Percentiles rank a stretch among this genome's conserved stretches.
Evolutionary conservation across 2,888 invertebrate species (phyloP).

Genomic region (Dolomedes plantarius): DNA sequence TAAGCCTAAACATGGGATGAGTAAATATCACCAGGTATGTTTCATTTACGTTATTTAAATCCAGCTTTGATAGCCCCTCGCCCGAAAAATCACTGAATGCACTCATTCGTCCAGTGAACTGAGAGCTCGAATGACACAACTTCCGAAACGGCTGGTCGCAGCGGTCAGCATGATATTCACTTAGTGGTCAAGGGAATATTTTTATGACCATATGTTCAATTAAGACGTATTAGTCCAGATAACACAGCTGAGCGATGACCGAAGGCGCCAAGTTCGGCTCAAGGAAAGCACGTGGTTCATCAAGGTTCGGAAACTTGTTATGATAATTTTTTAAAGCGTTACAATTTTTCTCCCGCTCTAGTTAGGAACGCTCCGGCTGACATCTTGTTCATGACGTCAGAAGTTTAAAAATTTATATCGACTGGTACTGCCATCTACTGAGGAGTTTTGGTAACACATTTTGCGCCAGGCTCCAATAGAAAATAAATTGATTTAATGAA

Average conservation of each 20-base stretch:
- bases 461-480: too few relatives aligned
- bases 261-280: constrained; percentile 37
- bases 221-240: background rate
- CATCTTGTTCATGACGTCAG: constrained; percentile 61
- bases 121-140: constrained; percentile 38
- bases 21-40: background rate
- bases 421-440: background rate
- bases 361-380: constrained; percentile 55
- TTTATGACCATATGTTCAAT: constrained; percentile 31
- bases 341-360: constrained; percentile 21
- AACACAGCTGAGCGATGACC: constrained; percentile 10
- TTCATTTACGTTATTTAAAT: constrained; percentile 11
- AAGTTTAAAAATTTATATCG: background rate
- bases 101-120: constrained; percentile 46
- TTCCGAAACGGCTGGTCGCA: constrained; percentile 40
- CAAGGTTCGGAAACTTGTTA: constrained; percentile 62
- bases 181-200: background rate
- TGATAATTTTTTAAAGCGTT: constrained; percentile 52
- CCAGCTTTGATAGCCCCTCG: background rate
- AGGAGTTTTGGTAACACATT: background rate
- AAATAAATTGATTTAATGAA: too few relatives aligned
- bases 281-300: constrained; percentile 56
- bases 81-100: constrained; percentile 23
- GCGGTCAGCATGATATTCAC: constrained; percentile 37
- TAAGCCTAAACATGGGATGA: constrained; percentile 27